phyloP scores from a whole-genome alignment of 2,888 invertebrate genomes.

The Mongoloraphidia duomilia region DNA sequence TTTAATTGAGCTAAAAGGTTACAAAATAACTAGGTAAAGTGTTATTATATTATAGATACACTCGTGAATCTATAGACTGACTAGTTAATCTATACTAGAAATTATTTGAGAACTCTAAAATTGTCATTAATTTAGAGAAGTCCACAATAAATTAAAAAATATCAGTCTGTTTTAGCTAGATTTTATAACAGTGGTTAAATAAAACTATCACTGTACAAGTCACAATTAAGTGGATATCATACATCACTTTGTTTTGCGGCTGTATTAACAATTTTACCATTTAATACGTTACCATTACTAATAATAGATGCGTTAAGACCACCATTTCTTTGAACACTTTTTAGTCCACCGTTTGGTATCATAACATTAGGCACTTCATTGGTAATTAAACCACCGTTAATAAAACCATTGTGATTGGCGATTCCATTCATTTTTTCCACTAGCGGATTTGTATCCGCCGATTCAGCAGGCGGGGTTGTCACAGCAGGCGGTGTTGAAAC shows the following conservation, averaged over 20 bases:
- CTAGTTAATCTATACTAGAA: too few species aligned
- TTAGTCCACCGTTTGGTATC: background rate
- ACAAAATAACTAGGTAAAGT: too few species aligned
- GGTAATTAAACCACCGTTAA: background rate
- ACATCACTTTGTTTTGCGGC: background rate
- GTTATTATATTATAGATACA: too few species aligned
- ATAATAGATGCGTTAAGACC: background rate
- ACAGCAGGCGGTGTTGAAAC: conserved; percentile 17
- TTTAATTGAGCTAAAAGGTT: too few species aligned
- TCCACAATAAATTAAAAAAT: too few species aligned
- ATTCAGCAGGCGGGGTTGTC: conserved; percentile 22
- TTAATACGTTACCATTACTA: background rate
- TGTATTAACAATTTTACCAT: background rate
- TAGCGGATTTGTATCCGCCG: conserved; percentile 13
- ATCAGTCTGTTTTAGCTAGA: too few species aligned
- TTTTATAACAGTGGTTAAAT: too few species aligned
- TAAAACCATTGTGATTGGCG: background rate
- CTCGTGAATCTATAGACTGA: too few species aligned
- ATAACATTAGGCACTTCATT: too few species aligned
- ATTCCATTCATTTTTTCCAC: background rate
- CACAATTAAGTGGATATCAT: background rate
- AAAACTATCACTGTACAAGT: too few species aligned
- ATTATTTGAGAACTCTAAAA: too few species aligned
- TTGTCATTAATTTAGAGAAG: too few species aligned
- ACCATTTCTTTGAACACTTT: background rate